phyloP scores from a whole-genome alignment of 2,797 vertebrate species.

The Thalassophryne amazonica region DNA sequence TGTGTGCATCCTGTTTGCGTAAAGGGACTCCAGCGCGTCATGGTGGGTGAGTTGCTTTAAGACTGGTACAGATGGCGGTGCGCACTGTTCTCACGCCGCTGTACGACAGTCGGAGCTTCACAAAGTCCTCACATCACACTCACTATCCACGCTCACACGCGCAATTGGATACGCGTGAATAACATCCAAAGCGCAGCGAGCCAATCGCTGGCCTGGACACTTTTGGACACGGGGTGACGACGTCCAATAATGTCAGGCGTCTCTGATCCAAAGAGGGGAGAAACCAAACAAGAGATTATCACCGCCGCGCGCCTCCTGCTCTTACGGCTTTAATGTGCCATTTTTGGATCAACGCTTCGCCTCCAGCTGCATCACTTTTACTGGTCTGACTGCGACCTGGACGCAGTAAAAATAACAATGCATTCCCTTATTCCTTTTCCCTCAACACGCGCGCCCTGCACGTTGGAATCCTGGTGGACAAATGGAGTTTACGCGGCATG shows the following conservation, averaged over 20 bases:
- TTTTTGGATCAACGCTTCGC: neutral
- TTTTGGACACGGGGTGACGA: conserved; percentile 52
- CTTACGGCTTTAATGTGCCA: neutral
- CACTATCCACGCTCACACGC: neutral
- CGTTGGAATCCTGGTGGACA: too few relatives aligned
- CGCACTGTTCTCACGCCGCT: conserved; percentile 21
- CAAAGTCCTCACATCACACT: conserved; percentile 33
- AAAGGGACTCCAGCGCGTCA: conserved; percentile 44
- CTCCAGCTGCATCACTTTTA: neutral
- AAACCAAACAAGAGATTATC: conserved; percentile 49
- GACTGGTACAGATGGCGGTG: conserved; percentile 14
- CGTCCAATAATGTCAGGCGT: conserved; percentile 57
- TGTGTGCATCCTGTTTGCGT: conserved; percentile 32
- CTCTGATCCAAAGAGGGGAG: conserved; percentile 19
- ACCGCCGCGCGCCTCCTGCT: conserved; percentile 20
- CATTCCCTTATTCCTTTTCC: too few relatives aligned
- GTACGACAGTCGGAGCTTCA: conserved; percentile 29
- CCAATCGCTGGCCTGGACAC: conserved; percentile 60
- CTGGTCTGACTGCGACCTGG: too few relatives aligned
- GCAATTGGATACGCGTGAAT: conserved; percentile 10
- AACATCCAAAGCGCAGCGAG: conserved; percentile 23
- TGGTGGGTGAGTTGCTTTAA: conserved; percentile 27
- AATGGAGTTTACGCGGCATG: too few relatives aligned
- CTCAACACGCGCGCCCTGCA: too few relatives aligned
- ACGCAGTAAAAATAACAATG: too few relatives aligned